Base-by-base conservation (phyloP, 2,113 vertebrate genomes). In the Phalacrocorax brasilianus region DNA sequence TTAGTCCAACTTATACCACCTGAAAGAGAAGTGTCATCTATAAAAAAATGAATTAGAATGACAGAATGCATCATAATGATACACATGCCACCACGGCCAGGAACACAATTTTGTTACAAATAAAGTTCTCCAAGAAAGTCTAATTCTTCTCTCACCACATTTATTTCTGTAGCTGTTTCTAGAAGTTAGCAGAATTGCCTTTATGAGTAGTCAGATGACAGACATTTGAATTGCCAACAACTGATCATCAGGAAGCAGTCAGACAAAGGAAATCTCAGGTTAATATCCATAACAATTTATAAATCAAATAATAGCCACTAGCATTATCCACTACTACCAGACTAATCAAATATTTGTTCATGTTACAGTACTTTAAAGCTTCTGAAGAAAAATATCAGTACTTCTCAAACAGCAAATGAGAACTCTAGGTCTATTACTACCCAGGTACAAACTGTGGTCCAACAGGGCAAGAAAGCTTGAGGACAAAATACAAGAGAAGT, bases 1-100 rank as follows among this genome's bases (percentile, higher is more conserved):
- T 97, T 99, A 59, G 98, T 98, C 99, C 99, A 99, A 68, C 97
- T 98, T 55, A 98, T 85, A 87, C 97, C 98, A 98, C 88, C 95
- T 95, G 53, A 72, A 95, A 97, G 35, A 94, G 91, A 97, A 88
- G 47, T 17, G 32, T 14, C 89, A 66, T 18, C 56, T 62, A 67
- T 86, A 94, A 82, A 91, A 91, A 71, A 42, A 59, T 8, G 22
- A 82, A 28, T 26, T 12, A 40, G 5, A 20, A 58, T 18, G 35
- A 70, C 70, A 94, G 50, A 95, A 72, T 3, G 7, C 3, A 2
- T 33, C 61, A 38, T 5, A 21, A n/a, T n/a, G 20, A 85, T 14
- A 84, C 26, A 77, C 18, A 65, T 21, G 28, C 45, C 77, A 91
- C 19, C 14, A 83, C 28, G 88, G 45, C 23, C 26, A 89, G 45